Percentiles rank a stretch among this genome's conserved stretches.
Conservation (phyloP, 1,140 invertebrate genomes). For the Oncopeltus fasciatus region DNA sequence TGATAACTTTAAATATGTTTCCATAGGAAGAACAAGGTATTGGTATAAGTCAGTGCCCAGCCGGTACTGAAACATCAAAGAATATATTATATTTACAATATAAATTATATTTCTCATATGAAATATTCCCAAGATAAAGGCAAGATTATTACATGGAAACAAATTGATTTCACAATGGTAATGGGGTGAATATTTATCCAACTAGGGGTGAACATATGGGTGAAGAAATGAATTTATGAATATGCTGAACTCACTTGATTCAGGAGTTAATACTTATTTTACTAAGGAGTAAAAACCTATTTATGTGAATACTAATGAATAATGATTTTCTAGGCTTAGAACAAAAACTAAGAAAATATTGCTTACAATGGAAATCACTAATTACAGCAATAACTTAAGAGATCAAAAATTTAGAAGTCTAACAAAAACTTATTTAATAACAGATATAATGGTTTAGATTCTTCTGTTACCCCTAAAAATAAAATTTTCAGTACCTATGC, state of each 20-base stretch:
- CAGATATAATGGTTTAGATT: no score
- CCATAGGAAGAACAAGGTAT: slow-evolving; percentile 32
- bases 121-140: background rate
- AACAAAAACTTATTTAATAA: no score
- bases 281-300: no score
- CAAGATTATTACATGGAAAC: background rate
- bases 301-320: no score
- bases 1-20: slow-evolving; percentile 30
- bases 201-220: background rate
- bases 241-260: background rate
- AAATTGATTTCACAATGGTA: background rate
- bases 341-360: no score
- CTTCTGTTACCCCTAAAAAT: no score
- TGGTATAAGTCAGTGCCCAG: slow-evolving; percentile 33
- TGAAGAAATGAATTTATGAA: background rate
- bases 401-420: no score
- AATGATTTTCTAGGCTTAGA: no score
- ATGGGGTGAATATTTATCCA: background rate
- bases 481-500: no score
- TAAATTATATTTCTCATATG: background rate
- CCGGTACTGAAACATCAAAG: slow-evolving; percentile 32
- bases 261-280: no score
- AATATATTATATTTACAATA: background rate
- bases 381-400: no score
- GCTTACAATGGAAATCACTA: no score